Evolutionary conservation across 2,888 invertebrate species (phyloP), one percentile per base, ranked within the genome.

Genomic region (Trissoscelio sp.): DNA sequence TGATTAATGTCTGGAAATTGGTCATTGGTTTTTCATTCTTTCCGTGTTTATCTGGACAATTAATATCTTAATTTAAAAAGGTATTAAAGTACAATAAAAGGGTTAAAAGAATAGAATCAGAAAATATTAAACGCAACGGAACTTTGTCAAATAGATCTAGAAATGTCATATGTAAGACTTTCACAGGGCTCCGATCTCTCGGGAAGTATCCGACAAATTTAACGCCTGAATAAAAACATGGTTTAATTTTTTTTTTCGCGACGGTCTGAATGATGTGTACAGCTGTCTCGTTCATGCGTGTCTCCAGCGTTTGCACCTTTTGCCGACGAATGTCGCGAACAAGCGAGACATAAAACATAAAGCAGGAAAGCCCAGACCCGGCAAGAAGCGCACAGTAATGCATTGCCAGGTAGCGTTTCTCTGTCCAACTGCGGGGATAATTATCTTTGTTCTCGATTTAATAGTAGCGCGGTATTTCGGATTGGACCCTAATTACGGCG

Each of bases 391-490:
- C 83, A 83, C 72, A 88, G 87, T 87, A 89, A 89, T 89, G 88
- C 87, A 73, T 78, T 72, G 72, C 72, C 78, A 66, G 48, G 18
- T 9, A 18, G 44, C 18, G 18, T 18, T 14, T 42, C 42, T 42
- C 42, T 42, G 42, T 48, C 66, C 57, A 66, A 72, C 86, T 83
- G 83, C 86, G 83, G 85, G 83, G 87, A 89, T 90, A 90, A 90
- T 90, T 89, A 90, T 89, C 88, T 89, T 87, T 88, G 90, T 89
- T 88, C 82, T 87, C 88, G 87, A 86, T 88, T 89, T 90, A 90
- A 90, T 90, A 90, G 89, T 90, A 88, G 89, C 88, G 85, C 86
- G 89, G 90, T 89, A 90, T 90, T 90, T 89, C 86, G 87, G 88
- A 90, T 89, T 87, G 88, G 87, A 84, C 84, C 87, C 87, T 90